phyloP scores from a whole-genome alignment of 2,113 vertebrate genomes.

The Xenopus laevis region DNA sequence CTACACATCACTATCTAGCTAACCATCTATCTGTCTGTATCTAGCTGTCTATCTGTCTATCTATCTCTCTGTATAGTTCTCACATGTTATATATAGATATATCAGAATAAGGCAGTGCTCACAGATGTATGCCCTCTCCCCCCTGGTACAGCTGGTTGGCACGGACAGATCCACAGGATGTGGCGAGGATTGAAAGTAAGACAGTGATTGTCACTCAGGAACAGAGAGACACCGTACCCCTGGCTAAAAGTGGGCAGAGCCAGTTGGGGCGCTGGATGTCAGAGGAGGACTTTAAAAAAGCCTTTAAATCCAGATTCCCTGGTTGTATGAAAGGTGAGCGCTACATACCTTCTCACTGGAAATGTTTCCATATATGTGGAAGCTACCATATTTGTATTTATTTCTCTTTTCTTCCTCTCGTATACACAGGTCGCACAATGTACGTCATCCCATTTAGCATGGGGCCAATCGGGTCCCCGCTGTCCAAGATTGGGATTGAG shows the following conservation, averaged over 20 bases:
- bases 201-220: conserved; percentile 88
- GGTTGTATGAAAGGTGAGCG: conserved; percentile 90
- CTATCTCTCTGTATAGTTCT: too few relatives aligned
- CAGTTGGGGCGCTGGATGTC: conserved; percentile 94
- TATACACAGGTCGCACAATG: conserved; percentile 85
- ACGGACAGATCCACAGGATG: conserved; percentile 87
- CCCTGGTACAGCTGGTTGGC: conserved; percentile 81
- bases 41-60: too few relatives aligned
- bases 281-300: conserved; percentile 87
- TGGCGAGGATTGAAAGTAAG: conserved; percentile 91
- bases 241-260: conserved; percentile 71
- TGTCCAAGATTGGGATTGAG: conserved; percentile 88
- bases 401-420: not conserved
- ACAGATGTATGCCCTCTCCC: not conserved
- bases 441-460: conserved; percentile 96
- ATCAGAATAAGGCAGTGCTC: too few relatives aligned
- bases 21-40: too few relatives aligned
- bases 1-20: too few relatives aligned
- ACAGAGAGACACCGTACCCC: conserved; percentile 78
- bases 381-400: too few relatives aligned
- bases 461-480: conserved; percentile 87
- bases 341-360: too few relatives aligned
- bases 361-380: too few relatives aligned
- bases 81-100: too few relatives aligned
- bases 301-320: conserved; percentile 78